A percentile compares a stretch with the other conserved stretches of the same genome.
These are phyloP conservation scores for Platyrinchus mystaceus DNA, from an alignment of 2,797 vertebrate genomes.

Conservation along the genomic window DNA sequence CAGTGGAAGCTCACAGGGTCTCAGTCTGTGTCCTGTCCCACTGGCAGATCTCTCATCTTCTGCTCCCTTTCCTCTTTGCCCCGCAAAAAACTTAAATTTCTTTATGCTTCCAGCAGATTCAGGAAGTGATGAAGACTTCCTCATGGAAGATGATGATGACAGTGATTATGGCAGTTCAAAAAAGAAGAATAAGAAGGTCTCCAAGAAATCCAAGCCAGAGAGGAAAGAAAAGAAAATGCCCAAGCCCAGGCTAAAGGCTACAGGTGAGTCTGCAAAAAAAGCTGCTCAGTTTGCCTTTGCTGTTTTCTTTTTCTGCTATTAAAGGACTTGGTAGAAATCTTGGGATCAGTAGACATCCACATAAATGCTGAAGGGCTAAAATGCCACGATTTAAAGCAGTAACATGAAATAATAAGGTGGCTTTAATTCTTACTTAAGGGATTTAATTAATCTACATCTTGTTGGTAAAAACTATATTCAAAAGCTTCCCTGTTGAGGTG, in stretches of 20 bases:
- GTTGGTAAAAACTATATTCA: not conserved
- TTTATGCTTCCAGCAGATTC: conserved; percentile 77
- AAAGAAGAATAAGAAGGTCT: conserved; percentile 96
- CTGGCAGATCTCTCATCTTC: not conserved
- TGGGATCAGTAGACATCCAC: not conserved
- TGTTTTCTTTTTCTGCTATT: not conserved
- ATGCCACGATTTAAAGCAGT: not conserved
- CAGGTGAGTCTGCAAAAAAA: conserved; percentile 78
- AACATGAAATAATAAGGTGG: not conserved
- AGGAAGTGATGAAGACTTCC: conserved; percentile 96
- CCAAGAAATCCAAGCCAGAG: conserved; percentile 91
- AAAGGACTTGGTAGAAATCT: not conserved
- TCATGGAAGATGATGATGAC: conserved; percentile 97
- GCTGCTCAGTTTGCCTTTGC: not conserved
- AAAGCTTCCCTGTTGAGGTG: not conserved
- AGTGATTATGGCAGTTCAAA: conserved; percentile 97
- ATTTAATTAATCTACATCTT: accelerated
- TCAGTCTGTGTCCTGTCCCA: not conserved
- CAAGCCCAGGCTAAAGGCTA: conserved; percentile 98
- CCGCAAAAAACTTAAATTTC: not conserved
- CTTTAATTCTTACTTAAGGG: not conserved
- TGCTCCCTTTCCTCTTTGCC: not conserved
- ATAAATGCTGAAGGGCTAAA: not conserved
- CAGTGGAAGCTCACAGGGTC: not conserved
- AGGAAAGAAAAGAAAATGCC: conserved; percentile 98